phyloP scores from a whole-genome alignment of 2,888 invertebrate species.

The Ornithoptera priamus region DNA sequence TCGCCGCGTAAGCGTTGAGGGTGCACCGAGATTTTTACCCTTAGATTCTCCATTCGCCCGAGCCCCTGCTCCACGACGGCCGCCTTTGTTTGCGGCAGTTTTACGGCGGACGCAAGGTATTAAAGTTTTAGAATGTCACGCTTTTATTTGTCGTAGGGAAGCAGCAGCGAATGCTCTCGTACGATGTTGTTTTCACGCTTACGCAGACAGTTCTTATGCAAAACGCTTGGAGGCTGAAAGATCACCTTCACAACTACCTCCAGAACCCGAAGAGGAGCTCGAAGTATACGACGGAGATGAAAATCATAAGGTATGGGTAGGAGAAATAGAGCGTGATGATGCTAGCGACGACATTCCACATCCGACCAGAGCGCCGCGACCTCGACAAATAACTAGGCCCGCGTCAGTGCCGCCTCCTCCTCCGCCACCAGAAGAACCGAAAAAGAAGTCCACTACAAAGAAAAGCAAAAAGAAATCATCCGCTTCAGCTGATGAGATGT shows the following conservation, averaged over 20 bases:
- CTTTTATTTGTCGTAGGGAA: slow-evolving; percentile 97
- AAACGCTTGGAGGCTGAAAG: slow-evolving; percentile 87
- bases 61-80: slow-evolving; percentile 94
- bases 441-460: slow-evolving; percentile 80
- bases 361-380: slow-evolving; percentile 84
- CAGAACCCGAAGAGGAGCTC: slow-evolving; percentile 84
- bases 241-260: slow-evolving; percentile 61
- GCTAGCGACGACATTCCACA: slow-evolving; percentile 84
- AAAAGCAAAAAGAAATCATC: slow-evolving; percentile 80
- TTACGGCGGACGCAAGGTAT: slow-evolving; percentile 97
- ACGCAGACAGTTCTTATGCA: slow-evolving; percentile 96
- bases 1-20: slow-evolving; percentile 88
- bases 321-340: slow-evolving; percentile 87
- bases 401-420: slow-evolving; percentile 92
- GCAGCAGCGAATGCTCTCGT: slow-evolving; percentile 98
- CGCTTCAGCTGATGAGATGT: slow-evolving; percentile 81
- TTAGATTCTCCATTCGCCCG: slow-evolving; percentile 97
- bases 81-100: slow-evolving; percentile 98
- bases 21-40: slow-evolving; percentile 93
- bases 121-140: slow-evolving; percentile 99
- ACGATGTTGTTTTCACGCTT: slow-evolving; percentile 97
- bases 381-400: slow-evolving; percentile 89
- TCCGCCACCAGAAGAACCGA: slow-evolving; percentile 84
- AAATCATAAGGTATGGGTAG: slow-evolving; percentile 96
- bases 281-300: slow-evolving; percentile 94